Base-by-base conservation (phyloP, 2,888 invertebrate genomes). In the Napeogenes inachia region DNA sequence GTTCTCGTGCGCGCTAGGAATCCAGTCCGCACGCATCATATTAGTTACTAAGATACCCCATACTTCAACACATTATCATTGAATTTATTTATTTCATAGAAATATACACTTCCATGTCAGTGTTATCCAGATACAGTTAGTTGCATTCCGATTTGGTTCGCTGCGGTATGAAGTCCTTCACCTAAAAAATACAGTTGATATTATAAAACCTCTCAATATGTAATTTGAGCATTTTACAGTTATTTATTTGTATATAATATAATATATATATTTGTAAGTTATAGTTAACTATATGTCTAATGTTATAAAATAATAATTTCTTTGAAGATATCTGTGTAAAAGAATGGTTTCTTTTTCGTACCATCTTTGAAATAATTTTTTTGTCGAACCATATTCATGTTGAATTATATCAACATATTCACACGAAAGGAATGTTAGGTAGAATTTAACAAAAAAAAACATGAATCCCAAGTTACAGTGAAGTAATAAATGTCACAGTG, bases 401-500 rank as follows among this genome's bases (percentile, higher is more conserved):
- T 21, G 21, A 21, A 21, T 21, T 21, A 21, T 21, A 21, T 21
- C 21, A 21, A 21, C 21, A 21, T 21, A 21, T 21, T 21, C 21
- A 21, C 21, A 21, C 21, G 21, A 21, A 21, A 1, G 21, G 21
- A 21, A 21, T 21, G 21, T 21, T 50, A 61, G 38, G 35, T 61
- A 56, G 38, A 64, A 35, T 5, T 35, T 2, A 35, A 35, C 6
- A 35, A 35, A 64, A 59, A 57, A 56, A 45, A 38, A 45, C 45
- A 57, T 57, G 59, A 56, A 57, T 60, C 59, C 53, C 57, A 54
- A 63, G 32, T 59, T 58, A 65, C 47, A 59, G 63, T 63, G 58
- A 62, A 58, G 64, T 65, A 66, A 70, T 85, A 87, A 88, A 89
- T 88, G 88, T 84, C 89, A 88, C 76, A 74, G 77, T 87, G 88